Conservation (phyloP, 2,797 vertebrate species). For the Picus viridis region DNA sequence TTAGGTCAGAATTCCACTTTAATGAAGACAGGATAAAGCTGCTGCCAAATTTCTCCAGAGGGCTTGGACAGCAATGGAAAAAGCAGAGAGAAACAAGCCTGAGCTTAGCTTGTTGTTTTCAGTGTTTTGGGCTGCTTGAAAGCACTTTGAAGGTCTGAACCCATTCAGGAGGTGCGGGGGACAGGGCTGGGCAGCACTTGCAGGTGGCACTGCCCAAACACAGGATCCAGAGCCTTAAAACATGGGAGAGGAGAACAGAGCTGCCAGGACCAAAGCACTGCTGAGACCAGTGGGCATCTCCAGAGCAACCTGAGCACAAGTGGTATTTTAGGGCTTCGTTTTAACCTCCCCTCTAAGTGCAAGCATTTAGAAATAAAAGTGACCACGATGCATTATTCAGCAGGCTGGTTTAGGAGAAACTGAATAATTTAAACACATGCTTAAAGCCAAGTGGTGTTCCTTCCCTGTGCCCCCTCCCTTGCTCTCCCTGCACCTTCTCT, state of each 20-base stretch:
- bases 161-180: not conserved
- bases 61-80: not conserved
- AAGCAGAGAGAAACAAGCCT: not conserved
- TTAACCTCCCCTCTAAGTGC: not conserved
- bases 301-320: rapidly evolving
- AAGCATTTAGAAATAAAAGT: constrained; percentile 26
- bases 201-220: not conserved
- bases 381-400: constrained; percentile 15
- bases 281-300: not conserved
- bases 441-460: not conserved
- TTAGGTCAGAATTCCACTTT: not conserved
- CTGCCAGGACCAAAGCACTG: not conserved
- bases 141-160: not conserved
- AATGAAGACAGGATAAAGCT: not conserved
- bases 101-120: not conserved
- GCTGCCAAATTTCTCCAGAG: not conserved
- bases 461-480: not conserved
- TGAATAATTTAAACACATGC: constrained; percentile 35
- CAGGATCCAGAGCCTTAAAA: not conserved
- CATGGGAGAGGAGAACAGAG: rapidly evolving
- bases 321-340: not conserved
- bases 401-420: not conserved
- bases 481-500: not conserved
- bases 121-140: not conserved
- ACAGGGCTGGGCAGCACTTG: not conserved